Evolutionary conservation across 2,113 vertebrate species (phyloP).

Genomic region (Pseudonaja textilis): DNA sequence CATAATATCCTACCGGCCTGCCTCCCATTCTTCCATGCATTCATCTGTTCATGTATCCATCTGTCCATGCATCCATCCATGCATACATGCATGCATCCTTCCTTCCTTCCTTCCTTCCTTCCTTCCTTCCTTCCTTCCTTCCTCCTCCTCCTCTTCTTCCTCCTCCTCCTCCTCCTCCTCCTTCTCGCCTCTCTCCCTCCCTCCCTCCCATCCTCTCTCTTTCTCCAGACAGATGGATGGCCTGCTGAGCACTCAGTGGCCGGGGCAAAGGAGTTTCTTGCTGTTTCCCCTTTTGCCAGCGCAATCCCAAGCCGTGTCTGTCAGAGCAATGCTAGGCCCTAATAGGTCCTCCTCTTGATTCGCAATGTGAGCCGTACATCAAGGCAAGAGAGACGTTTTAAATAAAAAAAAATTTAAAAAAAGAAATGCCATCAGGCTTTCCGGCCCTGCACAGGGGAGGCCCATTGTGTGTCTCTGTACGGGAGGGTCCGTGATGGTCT

Average conservation of each 20-base stretch:
- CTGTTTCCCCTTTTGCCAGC: conserved; percentile 39
- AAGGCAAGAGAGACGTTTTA: conserved; percentile 39
- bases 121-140: too few species aligned
- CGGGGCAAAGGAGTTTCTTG: conserved; percentile 37
- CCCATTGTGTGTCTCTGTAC: conserved; percentile 53
- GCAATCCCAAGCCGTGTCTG: conserved; percentile 51
- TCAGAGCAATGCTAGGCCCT: conserved; percentile 22
- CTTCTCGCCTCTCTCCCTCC: rapidly evolving
- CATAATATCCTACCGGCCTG: too few species aligned
- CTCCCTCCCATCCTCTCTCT: not conserved
- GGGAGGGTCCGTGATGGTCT: conserved; percentile 42
- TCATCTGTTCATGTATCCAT: too few species aligned
- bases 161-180: rapidly evolving
- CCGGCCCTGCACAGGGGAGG: conserved; percentile 37
- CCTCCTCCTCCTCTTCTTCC: rapidly evolving
- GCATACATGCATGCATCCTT: too few species aligned
- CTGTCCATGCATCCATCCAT: too few species aligned
- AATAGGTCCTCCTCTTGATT: conserved; percentile 33
- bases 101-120: too few species aligned
- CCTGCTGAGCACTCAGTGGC: conserved; percentile 44
- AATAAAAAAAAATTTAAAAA: not conserved
- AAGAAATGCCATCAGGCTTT: conserved; percentile 47
- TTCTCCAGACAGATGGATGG: conserved; percentile 26
- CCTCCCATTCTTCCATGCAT: too few species aligned
- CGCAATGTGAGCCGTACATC: conserved; percentile 45